Evolutionary conservation across 1,140 invertebrate genomes (phyloP), one percentile per base, ranked within the genome.

Genomic region (Platyura marginata): DNA sequence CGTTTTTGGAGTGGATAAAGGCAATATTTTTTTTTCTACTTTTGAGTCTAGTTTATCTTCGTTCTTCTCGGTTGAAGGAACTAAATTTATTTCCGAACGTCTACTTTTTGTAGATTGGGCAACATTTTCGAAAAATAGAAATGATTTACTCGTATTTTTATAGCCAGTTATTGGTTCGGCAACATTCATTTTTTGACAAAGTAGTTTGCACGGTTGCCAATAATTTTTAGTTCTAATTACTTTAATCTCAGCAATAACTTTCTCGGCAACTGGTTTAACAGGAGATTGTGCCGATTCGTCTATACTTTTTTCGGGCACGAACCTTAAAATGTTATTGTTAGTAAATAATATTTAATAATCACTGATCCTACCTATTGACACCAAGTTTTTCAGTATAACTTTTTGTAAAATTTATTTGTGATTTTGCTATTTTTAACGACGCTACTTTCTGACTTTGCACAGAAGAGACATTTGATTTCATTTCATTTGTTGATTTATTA

Each of bases 171-270:
- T 79, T 0, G 91, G 88, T 63, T 95, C 81, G 0, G 90, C 82
- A 9, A 98, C 78, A 59, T 98, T 98, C 54, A 97, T 97, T 33
- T 92, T 67, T 54, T 89, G 89, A 55, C 88, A 97, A 1, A 99
- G 64, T 13, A 94, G 53, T 41, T 75, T 67, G 41, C 78, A 73
- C 2, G 95, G 95, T 50, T 81, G 73, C 95, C 95, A 98, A 43
- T 76, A 68, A 6, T 55, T 57, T n/a, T 64, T 67, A 18, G 61
- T 65, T 38, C 83, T 66, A 25, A 52, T 49, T 41, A 61, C 51
- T 0, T 49, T 43, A 19, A 39, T 32, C 18, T 5, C 16, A n/a
- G n/a, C n/a, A n/a, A n/a, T n/a, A n/a, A n/a, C n/a, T n/a, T n/a
- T n/a, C 18, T 56, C 32, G 4, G 4, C 16, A 4, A 13, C 3